These are phyloP conservation scores for Conopomorpha cramerella DNA, from an alignment of 1,140 invertebrate species.

Conservation along the genomic window DNA sequence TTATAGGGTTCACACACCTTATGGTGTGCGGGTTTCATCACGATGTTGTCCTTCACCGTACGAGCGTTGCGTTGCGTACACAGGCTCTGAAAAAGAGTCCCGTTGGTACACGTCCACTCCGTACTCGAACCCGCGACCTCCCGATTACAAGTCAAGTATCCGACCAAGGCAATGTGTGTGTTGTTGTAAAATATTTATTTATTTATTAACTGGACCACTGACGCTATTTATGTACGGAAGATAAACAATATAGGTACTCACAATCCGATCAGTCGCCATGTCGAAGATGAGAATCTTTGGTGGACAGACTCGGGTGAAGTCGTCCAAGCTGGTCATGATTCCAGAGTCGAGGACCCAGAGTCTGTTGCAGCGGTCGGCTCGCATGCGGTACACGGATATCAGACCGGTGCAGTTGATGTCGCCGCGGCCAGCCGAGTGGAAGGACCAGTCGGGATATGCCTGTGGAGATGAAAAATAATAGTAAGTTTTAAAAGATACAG, in stretches of 20 bases:
- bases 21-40: too few species aligned
- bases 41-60: too few species aligned
- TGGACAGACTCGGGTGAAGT: slow-evolving; percentile 74
- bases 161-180: too few species aligned
- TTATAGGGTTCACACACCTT: too few species aligned
- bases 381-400: slow-evolving; percentile 76
- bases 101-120: too few species aligned
- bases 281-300: slow-evolving; percentile 83
- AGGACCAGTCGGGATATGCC: slow-evolving; percentile 81
- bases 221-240: too few species aligned
- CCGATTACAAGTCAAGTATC: too few species aligned
- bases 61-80: too few species aligned
- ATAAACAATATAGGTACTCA: too few species aligned
- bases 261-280: slow-evolving; percentile 68
- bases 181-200: too few species aligned
- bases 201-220: slow-evolving; percentile 4
- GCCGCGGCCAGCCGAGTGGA: slow-evolving; percentile 70
- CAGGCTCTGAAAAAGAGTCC: too few species aligned
- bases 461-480: slow-evolving; percentile 29
- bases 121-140: too few species aligned
- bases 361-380: slow-evolving; percentile 74
- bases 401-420: slow-evolving; percentile 74
- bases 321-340: slow-evolving; percentile 73
- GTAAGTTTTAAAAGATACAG: background rate
- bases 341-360: slow-evolving; percentile 78